Percentiles rank a stretch among this genome's conserved stretches.
phyloP scores from a whole-genome alignment of 1,140 invertebrate species.

The Neodiprion lecontei region DNA sequence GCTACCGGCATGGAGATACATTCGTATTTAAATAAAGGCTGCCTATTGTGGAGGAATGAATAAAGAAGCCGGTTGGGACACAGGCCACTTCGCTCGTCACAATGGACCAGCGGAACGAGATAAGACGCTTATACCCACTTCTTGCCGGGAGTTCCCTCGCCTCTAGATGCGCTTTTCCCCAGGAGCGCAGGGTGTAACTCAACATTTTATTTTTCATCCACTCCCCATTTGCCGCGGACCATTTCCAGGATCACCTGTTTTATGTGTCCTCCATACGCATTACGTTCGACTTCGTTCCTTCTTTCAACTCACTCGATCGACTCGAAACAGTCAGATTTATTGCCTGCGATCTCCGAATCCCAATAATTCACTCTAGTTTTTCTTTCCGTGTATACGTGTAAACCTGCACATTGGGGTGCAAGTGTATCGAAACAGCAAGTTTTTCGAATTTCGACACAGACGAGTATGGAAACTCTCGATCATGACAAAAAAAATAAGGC shows the following conservation, averaged over 20 bases:
- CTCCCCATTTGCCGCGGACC: background rate
- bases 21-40: constrained; percentile 15
- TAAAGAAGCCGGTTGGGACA: constrained; percentile 14
- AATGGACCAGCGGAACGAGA: constrained; percentile 11
- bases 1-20: background rate
- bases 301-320: background rate
- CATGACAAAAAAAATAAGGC: too few species aligned
- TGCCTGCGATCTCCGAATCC: background rate
- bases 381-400: too few species aligned
- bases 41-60: constrained; percentile 4
- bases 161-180: background rate
- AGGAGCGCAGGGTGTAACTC: background rate
- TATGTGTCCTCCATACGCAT: background rate
- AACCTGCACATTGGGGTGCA: too few species aligned
- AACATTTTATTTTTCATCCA: background rate
- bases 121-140: constrained; percentile 11
- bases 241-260: background rate
- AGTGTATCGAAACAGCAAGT: too few species aligned
- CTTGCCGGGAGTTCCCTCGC: background rate
- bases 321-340: background rate
- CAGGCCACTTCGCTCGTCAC: constrained; percentile 10
- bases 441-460: too few species aligned
- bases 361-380: too few species aligned
- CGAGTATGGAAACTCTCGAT: too few species aligned
- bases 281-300: background rate